Evolutionary conservation across 2,113 vertebrate species (phyloP).

Genomic region (Galeopterus variegatus): DNA sequence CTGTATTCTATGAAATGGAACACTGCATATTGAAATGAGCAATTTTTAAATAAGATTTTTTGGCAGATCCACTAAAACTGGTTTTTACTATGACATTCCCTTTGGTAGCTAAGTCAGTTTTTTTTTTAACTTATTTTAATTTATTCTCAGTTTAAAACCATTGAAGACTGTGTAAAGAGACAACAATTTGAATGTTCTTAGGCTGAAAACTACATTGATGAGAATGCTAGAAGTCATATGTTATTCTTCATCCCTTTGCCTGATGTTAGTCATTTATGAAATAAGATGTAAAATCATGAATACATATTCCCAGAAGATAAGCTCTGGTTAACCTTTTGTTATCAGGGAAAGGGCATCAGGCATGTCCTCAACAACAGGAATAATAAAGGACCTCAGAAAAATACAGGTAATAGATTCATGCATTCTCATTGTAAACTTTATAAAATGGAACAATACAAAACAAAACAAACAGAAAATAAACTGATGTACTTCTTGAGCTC

Average conservation of each 20-base stretch:
- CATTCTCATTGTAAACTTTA: neutral
- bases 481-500: neutral
- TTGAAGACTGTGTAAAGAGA: neutral
- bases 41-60: conserved; percentile 54
- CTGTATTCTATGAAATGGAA: conserved; percentile 40
- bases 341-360: neutral
- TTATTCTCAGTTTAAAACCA: neutral
- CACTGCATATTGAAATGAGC: neutral
- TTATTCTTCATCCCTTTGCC: neutral
- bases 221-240: neutral
- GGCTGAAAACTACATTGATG: neutral
- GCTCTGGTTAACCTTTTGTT: neutral
- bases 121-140: conserved; percentile 36
- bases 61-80: neutral
- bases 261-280: neutral
- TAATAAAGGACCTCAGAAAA: neutral
- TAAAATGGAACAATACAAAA: neutral
- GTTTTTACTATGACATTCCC: neutral
- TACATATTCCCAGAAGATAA: neutral
- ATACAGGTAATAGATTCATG: neutral
- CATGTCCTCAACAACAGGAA: neutral
- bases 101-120: conserved; percentile 14
- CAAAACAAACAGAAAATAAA: neutral
- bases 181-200: neutral
- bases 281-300: neutral